Evolutionary conservation across 92 coral and sea anemone species (phyloP), one percentile per base, ranked within the genome.

Genomic region (Phenganax stokvisi): DNA sequence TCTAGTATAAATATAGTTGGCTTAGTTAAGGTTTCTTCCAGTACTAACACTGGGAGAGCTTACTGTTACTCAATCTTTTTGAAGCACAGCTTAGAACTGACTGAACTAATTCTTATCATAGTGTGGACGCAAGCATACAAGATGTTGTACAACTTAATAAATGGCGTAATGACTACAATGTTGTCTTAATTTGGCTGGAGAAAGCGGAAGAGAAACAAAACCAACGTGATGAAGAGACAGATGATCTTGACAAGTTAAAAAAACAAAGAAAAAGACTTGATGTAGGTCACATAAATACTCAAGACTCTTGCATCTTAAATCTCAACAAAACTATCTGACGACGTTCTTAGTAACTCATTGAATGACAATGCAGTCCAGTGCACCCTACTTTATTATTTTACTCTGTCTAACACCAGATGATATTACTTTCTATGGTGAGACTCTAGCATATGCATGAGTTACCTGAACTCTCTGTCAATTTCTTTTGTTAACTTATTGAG

Each of bases 181-280:
- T 62, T 27, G 74, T 79, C 25, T 53, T 79, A 20, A 59, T 62
- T 15, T 94, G 91, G 87, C 17, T 94, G 29, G 74, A 60, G n/a
- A 88, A 86, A 67, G 91, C 96, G 12, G 97, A 92, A 64, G 81
- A 85, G 44, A 88, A 92, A 75, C 84, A 80, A 56, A 81, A 85
- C 16, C 72, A 79, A 16, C 74, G 83, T 8, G 83, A 79, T 7
- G 83, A 79, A 52, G 83, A 30, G 11, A 61, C 47, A 3, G 83
- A 65, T 65, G 83, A 79, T 54, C 73, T 79, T 65, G 83, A 79
- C 59, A 79, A 79, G 51, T 28, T 79, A 51, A 79, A 79, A 61
- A 79, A 79, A 79, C 74, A 79, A 54, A 57, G 83, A 6, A 79
- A 53, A 47, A 51, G n/a, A 64, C 74, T 79, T 0, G 83, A 79